Evolutionary conservation across 37 sponge, comb jelly and placozoan species (phyloP).

Genomic region (Dysidea cf. avara): DNA sequence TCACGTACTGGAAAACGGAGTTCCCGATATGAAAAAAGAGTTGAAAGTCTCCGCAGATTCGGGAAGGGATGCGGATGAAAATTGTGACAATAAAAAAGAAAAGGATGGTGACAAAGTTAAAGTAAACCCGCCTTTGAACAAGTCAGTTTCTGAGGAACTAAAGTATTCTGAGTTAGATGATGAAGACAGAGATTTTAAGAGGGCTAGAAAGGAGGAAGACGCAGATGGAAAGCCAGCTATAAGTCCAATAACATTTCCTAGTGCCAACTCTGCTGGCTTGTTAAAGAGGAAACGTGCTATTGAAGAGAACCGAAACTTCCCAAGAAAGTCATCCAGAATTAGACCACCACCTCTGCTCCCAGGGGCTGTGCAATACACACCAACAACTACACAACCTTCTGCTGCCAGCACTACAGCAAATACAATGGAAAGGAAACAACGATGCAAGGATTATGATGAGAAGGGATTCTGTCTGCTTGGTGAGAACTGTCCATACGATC

Average conservation of each 20-base stretch:
- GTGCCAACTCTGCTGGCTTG: no score
- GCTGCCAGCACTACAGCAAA: background rate
- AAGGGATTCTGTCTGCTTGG: constrained; percentile 94
- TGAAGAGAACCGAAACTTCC: background rate
- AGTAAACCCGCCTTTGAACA: background rate
- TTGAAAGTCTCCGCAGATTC: background rate
- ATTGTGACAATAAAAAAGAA: background rate
- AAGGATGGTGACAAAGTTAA: background rate
- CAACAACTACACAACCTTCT: background rate
- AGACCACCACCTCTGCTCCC: background rate
- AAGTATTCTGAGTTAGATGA: constrained; percentile 76
- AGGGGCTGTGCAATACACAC: constrained; percentile 1
- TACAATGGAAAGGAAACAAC: constrained; percentile 31
- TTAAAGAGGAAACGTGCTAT: no score
- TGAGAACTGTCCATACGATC: constrained; percentile 94
- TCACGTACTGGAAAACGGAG: background rate
- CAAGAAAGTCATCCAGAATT: background rate
- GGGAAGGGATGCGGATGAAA: background rate
- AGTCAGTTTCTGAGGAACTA: constrained; percentile 47
- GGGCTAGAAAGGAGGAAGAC: constrained; percentile 14
- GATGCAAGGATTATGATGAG: constrained; percentile 93
- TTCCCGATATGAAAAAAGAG: background rate
- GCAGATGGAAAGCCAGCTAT: background rate
- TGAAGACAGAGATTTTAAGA: constrained; percentile 79
- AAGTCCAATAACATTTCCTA: constrained; percentile 15